Conservation (phyloP, 92 coral and sea anemone genomes). For the Parazoanthus atlanticus region DNA sequence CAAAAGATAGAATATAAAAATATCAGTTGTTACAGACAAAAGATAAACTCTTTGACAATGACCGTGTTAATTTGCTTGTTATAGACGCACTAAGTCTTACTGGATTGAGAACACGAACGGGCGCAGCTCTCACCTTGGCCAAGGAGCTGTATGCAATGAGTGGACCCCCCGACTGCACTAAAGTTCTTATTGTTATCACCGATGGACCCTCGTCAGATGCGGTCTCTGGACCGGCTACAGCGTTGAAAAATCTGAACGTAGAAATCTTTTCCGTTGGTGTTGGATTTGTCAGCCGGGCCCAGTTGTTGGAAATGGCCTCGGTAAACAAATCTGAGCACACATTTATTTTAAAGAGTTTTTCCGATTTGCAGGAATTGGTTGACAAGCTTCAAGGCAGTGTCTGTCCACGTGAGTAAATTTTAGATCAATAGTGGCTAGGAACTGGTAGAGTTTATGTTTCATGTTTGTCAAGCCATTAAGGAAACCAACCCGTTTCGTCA, state of each 20-base stretch:
- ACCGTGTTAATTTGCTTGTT: too few species aligned
- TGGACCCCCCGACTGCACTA: slow-evolving; percentile 5
- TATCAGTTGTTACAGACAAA: too few species aligned
- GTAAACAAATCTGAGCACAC: background rate
- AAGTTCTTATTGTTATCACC: slow-evolving; percentile 19
- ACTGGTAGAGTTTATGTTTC: too few species aligned
- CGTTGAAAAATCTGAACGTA: background rate
- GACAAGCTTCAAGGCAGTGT: background rate
- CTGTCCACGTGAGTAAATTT: slow-evolving; percentile 4
- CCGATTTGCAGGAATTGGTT: background rate
- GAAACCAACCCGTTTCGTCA: too few species aligned
- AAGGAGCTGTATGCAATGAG: slow-evolving; percentile 20
- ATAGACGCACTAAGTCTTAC: background rate
- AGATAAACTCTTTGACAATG: too few species aligned
- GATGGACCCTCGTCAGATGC: background rate
- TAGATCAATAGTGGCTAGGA: too few species aligned
- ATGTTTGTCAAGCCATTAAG: too few species aligned
- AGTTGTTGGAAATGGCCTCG: slow-evolving; percentile 7
- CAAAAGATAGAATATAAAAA: too few species aligned
- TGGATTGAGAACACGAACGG: background rate
- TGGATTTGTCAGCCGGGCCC: background rate
- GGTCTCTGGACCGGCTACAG: background rate
- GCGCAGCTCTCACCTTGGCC: background rate
- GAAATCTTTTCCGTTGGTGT: slow-evolving; percentile 6
- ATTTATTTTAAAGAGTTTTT: background rate